A percentile compares a stretch with the other conserved stretches of the same genome.
These are phyloP conservation scores for Scotopteryx bipunctaria DNA, from an alignment of 2,888 invertebrate genomes.

Conservation along the genomic window DNA sequence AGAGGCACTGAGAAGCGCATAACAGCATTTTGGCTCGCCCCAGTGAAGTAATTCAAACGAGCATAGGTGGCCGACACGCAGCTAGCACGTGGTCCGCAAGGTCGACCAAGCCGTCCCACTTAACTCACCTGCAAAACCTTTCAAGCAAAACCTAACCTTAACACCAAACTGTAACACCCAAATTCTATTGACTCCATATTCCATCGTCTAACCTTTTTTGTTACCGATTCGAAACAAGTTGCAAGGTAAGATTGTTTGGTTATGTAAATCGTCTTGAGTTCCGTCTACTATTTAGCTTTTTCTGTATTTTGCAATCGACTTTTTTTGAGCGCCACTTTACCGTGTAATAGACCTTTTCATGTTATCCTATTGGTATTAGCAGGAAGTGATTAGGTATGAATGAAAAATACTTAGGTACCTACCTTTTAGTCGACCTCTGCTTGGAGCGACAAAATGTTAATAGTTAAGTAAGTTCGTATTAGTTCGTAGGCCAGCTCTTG, in stretches of 20 bases:
- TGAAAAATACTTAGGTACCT: no score
- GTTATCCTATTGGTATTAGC: neutral
- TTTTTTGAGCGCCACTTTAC: neutral
- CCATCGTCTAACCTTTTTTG: slow-evolving; percentile 6
- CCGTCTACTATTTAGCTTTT: slow-evolving; percentile 27
- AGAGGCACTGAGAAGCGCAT: no score
- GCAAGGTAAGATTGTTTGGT: slow-evolving; percentile 35
- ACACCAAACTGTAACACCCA: neutral
- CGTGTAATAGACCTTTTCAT: neutral
- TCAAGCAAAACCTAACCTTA: slow-evolving; percentile 15
- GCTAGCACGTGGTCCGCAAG: slow-evolving; percentile 64
- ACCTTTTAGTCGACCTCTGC: neutral
- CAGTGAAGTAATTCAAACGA: slow-evolving; percentile 18
- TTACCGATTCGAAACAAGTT: slow-evolving; percentile 21
- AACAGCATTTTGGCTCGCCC: slow-evolving; percentile 9
- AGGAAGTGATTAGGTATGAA: neutral
- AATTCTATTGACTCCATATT: slow-evolving; percentile 5
- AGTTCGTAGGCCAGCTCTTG: no score
- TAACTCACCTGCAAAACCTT: slow-evolving; percentile 15
- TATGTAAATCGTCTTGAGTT: slow-evolving; percentile 54
- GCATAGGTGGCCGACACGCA: slow-evolving; percentile 44
- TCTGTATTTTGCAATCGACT: neutral
- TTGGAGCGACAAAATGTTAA: neutral
- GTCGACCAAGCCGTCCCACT: slow-evolving; percentile 51
- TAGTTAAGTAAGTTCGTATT: neutral